phyloP scores from a whole-genome alignment of 2,797 vertebrate species.

The Enteromius treurensis region DNA sequence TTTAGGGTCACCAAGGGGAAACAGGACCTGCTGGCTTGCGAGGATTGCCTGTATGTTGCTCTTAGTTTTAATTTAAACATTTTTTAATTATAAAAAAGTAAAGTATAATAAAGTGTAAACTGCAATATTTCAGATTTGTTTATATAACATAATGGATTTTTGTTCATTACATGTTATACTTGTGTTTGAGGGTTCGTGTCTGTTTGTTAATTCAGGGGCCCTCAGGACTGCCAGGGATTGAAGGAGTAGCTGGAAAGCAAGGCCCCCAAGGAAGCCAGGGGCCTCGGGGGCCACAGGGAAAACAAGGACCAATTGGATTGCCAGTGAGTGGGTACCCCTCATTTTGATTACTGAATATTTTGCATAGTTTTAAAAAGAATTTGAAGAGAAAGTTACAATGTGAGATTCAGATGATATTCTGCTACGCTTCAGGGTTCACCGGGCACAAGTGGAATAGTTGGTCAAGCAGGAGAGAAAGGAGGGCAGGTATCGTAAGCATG shows the following conservation, averaged over 20 bases:
- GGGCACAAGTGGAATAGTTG: conserved; percentile 70
- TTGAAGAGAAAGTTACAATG: not conserved
- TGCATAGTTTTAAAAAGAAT: not conserved
- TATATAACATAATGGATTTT: not conserved
- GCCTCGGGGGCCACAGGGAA: conserved; percentile 67
- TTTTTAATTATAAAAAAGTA: not conserved
- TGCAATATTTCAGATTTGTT: not conserved
- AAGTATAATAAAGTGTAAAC: not conserved
- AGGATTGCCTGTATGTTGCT: conserved; percentile 75
- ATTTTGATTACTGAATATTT: conserved; percentile 32
- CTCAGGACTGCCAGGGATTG: conserved; percentile 68
- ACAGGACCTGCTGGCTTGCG: conserved; percentile 74
- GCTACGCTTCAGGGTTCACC: conserved; percentile 61
- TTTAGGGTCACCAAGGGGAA: conserved; percentile 78
- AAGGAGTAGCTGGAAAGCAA: conserved; percentile 69
- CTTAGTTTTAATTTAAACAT: not conserved
- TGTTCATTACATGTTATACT: not conserved
- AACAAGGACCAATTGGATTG: conserved; percentile 72
- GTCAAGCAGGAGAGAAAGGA: conserved; percentile 75
- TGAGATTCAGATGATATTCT: not conserved
- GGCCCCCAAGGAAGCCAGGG: conserved; percentile 75
- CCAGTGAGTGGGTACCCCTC: conserved; percentile 76
- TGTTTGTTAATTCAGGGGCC: conserved; percentile 70
- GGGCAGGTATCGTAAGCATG: conserved; percentile 71
- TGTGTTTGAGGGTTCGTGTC: not conserved